These are phyloP conservation scores for Neoniphon sammara DNA, from an alignment of 2,797 vertebrate species.

Conservation along the genomic window DNA sequence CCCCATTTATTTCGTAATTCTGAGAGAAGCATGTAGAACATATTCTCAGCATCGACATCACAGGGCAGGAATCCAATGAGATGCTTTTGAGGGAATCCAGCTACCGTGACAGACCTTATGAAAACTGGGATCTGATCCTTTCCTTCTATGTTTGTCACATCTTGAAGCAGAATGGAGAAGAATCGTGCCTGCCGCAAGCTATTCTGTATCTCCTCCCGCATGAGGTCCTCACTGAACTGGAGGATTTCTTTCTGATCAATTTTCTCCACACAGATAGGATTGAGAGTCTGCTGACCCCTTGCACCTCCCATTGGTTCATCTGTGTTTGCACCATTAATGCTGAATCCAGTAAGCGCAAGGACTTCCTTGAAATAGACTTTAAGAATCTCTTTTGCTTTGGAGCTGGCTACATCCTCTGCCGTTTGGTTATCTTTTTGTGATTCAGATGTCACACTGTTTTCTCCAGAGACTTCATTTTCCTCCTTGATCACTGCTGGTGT, in stretches of 20 bases:
- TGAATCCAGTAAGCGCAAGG: constrained; percentile 88
- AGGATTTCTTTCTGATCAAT: constrained; percentile 93
- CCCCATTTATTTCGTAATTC: constrained; percentile 94
- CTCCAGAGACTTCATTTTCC: constrained; percentile 44
- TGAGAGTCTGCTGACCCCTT: constrained; percentile 87
- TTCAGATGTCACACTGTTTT: constrained; percentile 60
- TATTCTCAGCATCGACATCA: constrained; percentile 86
- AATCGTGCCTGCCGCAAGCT: constrained; percentile 87
- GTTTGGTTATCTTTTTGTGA: constrained; percentile 60
- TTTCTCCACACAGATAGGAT: constrained; percentile 88
- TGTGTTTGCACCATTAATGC: constrained; percentile 85
- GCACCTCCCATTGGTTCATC: constrained; percentile 90
- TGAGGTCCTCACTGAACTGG: constrained; percentile 90
- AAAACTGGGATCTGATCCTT: constrained; percentile 92
- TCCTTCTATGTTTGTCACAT: constrained; percentile 89
- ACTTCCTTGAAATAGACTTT: constrained; percentile 89
- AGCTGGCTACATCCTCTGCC: constrained; percentile 71
- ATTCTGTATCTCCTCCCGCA: constrained; percentile 92
- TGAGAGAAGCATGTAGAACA: constrained; percentile 89
- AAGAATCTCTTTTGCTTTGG: constrained; percentile 83
- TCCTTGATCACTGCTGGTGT: constrained; percentile 52
- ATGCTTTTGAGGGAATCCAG: constrained; percentile 93
- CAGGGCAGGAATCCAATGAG: constrained; percentile 93
- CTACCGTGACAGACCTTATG: constrained; percentile 90
- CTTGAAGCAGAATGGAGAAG: constrained; percentile 94